Conservation (phyloP, 1,140 invertebrate genomes). For the Psilanteris sp. region DNA sequence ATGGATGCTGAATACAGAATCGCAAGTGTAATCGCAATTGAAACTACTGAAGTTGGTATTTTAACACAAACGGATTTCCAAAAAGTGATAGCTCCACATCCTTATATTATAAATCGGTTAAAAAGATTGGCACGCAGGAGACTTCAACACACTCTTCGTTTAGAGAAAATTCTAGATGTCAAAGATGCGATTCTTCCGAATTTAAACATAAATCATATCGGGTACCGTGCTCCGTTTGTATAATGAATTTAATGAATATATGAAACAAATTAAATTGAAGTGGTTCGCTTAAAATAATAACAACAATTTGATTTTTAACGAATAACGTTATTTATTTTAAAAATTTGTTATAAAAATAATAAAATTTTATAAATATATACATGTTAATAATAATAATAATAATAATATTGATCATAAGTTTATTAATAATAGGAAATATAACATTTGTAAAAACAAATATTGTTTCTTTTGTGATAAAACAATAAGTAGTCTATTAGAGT, state of each 20-base stretch:
- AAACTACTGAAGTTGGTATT: constrained; percentile 81
- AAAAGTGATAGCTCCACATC: constrained; percentile 65
- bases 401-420: too few species aligned
- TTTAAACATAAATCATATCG: constrained; percentile 69
- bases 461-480: too few species aligned
- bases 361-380: too few species aligned
- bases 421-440: too few species aligned
- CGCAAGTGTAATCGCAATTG: constrained; percentile 80
- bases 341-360: too few species aligned
- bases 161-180: constrained; percentile 36
- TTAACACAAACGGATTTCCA: constrained; percentile 78
- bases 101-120: constrained; percentile 67
- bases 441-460: too few species aligned
- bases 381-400: too few species aligned
- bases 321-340: constrained; percentile 15
- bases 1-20: constrained; percentile 79
- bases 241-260: too few species aligned
- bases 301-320: neutral
- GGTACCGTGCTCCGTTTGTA: too few species aligned
- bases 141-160: constrained; percentile 48
- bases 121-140: constrained; percentile 67
- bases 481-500: too few species aligned
- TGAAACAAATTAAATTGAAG: too few species aligned
- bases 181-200: neutral
- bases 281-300: too few species aligned